phyloP scores from a whole-genome alignment of 92 coral and sea anemone genomes.

The Heteractis magnifica region DNA sequence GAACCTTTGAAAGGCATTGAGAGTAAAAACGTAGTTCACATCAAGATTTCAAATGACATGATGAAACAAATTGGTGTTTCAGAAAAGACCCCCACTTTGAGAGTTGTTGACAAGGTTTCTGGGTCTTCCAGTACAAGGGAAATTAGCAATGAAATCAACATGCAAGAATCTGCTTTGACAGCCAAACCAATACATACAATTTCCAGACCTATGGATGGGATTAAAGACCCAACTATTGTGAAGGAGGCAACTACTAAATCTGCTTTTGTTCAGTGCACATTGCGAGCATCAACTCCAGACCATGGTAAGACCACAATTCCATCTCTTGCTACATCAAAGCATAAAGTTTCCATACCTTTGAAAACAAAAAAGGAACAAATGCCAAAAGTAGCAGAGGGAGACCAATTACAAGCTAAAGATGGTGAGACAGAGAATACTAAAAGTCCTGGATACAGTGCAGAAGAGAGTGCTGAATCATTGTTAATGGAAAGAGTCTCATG shows the following conservation, averaged over 20 bases:
- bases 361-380: neutral
- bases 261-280: neutral
- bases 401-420: neutral
- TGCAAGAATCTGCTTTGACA: neutral
- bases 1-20: constrained; percentile 61
- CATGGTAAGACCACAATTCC: neutral
- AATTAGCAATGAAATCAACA: neutral
- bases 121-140: neutral
- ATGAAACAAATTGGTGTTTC: constrained; percentile 31
- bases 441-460: neutral
- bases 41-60: constrained; percentile 65
- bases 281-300: neutral
- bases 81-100: neutral
- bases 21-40: constrained; percentile 76
- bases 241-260: neutral
- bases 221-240: neutral
- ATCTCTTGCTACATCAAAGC: neutral
- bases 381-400: neutral
- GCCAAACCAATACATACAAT: neutral
- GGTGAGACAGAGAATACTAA: neutral
- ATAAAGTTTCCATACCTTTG: neutral
- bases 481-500: neutral
- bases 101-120: neutral
- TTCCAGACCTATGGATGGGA: neutral
- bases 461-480: neutral